phyloP scores from a whole-genome alignment of 1,140 invertebrate genomes.

The Bombus huntii region DNA sequence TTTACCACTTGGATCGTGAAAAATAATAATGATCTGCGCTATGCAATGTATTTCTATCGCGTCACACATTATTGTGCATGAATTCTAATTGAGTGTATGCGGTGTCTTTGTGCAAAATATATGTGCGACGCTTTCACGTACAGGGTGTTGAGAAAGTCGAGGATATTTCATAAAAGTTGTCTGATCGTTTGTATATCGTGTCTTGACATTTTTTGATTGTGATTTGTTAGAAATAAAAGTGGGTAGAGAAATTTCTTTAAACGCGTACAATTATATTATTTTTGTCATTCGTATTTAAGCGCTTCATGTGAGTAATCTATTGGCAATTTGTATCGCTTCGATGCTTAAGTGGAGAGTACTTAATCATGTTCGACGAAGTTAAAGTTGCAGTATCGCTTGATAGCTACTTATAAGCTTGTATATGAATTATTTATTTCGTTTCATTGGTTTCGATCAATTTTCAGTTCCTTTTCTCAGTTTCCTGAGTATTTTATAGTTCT shows the following conservation, averaged over 20 bases:
- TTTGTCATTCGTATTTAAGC: not conserved
- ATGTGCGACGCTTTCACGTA: not conserved
- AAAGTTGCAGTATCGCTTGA: not conserved
- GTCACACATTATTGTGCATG: constrained; percentile 42
- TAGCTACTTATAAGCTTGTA: not conserved
- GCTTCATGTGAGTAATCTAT: not conserved
- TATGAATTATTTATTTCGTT: not conserved
- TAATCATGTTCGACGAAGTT: not conserved
- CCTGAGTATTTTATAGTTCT: not conserved
- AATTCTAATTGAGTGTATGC: constrained; percentile 12
- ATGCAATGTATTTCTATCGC: constrained; percentile 7
- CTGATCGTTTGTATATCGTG: not conserved
- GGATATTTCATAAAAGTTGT: not conserved
- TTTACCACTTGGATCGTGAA: not conserved
- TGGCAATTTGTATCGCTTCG: not conserved
- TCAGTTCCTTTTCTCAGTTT: not conserved
- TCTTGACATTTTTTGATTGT: not conserved
- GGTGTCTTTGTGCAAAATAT: not conserved
- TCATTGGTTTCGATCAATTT: not conserved
- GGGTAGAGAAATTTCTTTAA: no score
- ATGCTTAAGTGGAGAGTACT: not conserved
- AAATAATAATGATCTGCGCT: not conserved
- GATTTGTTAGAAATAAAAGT: not conserved
- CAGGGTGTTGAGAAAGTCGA: constrained; percentile 14
- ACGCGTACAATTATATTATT: not conserved